Base-by-base conservation (phyloP, 2,888 invertebrate species). In the Nineta flava region DNA sequence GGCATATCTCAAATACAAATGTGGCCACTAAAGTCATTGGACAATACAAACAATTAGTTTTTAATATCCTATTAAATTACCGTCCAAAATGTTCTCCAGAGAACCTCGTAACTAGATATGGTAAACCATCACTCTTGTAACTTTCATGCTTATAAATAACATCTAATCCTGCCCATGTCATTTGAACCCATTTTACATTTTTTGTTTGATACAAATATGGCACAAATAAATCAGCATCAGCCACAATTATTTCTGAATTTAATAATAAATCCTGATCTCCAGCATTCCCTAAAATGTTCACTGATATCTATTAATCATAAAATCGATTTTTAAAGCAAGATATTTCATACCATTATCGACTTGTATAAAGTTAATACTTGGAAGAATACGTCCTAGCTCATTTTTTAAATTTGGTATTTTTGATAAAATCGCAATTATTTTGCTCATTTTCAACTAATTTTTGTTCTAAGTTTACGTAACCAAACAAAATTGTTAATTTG, bases 111-210 rank as follows among this genome's bases (percentile, higher is more conserved):
- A 71, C 57, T 2, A 54, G 54, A 53, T 62, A 64, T 12, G 63
- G 55, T 5, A 58, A 55, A 46, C 59, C 55, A 31, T 7, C 26
- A 26, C 57, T 58, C 13, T 57, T 43, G 47, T 59, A 53, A 9
- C 65, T 53, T 50, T 58, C 50, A n/a, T 60, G 57, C 9, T n/a
- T 16, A 15, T 57, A 31, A 10, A 69, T 53, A 34, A 50, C 51
- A 51, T 71, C 69, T 15, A 68, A 55, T 10, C 72, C 70, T 10
- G 71, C 71, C 68, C 69, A 71, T 6, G 71, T 71, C 19, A 65
- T 61, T 59, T 71, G 71, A 15, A 69, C 55, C 69, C 70, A 71
- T 59, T 68, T 68, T 12, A 61, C 53, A n/a, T 62, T 59, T 26
- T 62, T 60, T 46, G 71, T 57, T 31, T 64, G 56, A 48, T 67